phyloP scores from a whole-genome alignment of 2,113 vertebrate genomes.

The Ammodytes dubius region DNA sequence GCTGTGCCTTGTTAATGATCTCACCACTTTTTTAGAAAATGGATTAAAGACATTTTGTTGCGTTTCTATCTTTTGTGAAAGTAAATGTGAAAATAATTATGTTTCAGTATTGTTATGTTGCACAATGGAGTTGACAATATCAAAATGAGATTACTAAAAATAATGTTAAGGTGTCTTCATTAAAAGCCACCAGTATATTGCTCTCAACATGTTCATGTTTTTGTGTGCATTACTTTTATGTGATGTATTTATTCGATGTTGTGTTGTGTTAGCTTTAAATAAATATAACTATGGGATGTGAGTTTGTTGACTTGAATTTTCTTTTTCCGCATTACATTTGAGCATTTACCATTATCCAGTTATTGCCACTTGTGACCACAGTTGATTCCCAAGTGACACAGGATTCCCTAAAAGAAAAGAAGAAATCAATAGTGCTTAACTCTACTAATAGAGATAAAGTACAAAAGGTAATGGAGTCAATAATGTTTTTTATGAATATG shows the following conservation, averaged over 20 bases:
- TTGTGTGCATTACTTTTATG: background rate
- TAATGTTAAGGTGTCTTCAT: background rate
- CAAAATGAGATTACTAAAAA: background rate
- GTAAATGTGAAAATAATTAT: background rate
- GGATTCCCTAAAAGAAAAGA: background rate
- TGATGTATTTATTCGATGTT: background rate
- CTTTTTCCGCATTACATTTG: background rate
- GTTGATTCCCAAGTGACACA: background rate
- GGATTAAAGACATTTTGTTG: background rate
- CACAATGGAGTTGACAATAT: background rate
- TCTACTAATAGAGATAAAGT: background rate
- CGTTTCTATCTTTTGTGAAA: background rate
- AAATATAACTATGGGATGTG: background rate
- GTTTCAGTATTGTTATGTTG: background rate
- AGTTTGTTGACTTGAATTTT: background rate
- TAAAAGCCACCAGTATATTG: background rate
- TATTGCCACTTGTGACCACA: background rate
- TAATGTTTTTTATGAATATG: background rate
- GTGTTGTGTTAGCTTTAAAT: background rate
- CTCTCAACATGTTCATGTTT: background rate
- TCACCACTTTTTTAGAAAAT: conserved; percentile 17
- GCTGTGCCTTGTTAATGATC: background rate
- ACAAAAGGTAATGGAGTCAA: background rate
- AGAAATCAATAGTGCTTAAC: background rate
- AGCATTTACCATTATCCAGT: background rate